Base-by-base conservation (phyloP, 2,888 invertebrate genomes). In the Melanargia galathea region DNA sequence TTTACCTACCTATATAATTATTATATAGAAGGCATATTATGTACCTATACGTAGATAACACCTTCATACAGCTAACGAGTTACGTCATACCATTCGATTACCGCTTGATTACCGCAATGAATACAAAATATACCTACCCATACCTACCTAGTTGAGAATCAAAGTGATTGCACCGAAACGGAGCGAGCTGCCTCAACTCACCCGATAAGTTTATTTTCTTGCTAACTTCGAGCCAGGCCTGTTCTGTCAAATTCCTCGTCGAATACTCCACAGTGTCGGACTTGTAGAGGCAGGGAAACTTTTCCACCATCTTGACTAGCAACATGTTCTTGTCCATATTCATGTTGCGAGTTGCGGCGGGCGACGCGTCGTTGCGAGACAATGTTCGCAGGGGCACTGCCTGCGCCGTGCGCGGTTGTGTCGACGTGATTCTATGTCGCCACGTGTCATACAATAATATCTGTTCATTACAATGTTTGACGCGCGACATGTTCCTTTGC, bases 251-350 rank as follows among this genome's bases (percentile, higher is more conserved):
- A 20, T 5, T 6, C 20, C 20, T 52, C 18, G 35, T 35, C 13
- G 20, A 35, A 13, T 52, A 52, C 20, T 52, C 35, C 5, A 52
- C 11, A 6, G 35, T 13, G 13, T 52, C 52, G 2, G 33, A 52
- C 35, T 52, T 52, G 35, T 52, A 52, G 2, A 52, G 52, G 13
- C 52, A 52, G 35, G 52, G 52, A 11, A 52, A 52, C 13, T 52
- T 52, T 20, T 35, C 33, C 13, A 52, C 35, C 52, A 35, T 18
- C 22, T 52, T 35, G 20, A 35, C 52, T 35, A 52, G 35, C 52
- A 52, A 20, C 35, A 52, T 33, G 20, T 52, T 52, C 20, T 35
- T 35, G 22, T 52, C 52, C 52, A 52, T 52, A 6, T 52, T 33
- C 52, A 52, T 52, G 33, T 35, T 52, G 52, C 11, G 16, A 4